These are phyloP conservation scores for Prosopocoilus inquinatus DNA, from an alignment of 2,888 invertebrate genomes.

Conservation along the genomic window DNA sequence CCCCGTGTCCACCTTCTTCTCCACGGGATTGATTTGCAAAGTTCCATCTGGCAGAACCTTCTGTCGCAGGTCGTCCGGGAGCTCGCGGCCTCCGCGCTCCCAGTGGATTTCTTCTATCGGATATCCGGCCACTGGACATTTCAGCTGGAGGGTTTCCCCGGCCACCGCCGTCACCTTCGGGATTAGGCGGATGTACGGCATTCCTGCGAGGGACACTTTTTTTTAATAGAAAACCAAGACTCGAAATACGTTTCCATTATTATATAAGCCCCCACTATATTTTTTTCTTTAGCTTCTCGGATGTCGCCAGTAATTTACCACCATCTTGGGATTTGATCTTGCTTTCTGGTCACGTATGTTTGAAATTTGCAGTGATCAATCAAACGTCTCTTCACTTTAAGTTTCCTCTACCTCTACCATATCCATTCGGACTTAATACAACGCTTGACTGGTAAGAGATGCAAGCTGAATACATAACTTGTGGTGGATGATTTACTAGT, in stretches of 20 bases:
- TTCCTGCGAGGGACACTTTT: conserved; percentile 53
- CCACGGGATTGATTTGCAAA: conserved; percentile 71
- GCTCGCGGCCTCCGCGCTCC: conserved; percentile 70
- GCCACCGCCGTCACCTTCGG: conserved; percentile 81
- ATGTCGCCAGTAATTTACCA: too few species aligned
- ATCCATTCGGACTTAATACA: too few species aligned
- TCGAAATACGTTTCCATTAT: too few species aligned
- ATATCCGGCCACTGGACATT: conserved; percentile 81
- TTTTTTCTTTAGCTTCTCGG: too few species aligned
- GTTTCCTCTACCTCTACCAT: too few species aligned
- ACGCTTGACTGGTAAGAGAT: too few species aligned
- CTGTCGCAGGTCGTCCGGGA: conserved; percentile 79
- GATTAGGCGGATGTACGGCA: conserved; percentile 76
- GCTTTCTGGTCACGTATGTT: too few species aligned
- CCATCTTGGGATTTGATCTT: too few species aligned
- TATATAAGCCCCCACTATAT: too few species aligned
- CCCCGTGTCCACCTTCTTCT: conserved; percentile 72
- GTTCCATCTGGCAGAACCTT: conserved; percentile 73
- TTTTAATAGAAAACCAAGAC: not conserved
- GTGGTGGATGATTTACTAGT: too few species aligned
- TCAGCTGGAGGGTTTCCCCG: conserved; percentile 69
- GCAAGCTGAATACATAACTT: too few species aligned
- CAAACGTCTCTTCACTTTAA: not conserved
- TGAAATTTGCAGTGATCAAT: not conserved
- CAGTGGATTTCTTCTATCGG: conserved; percentile 79